These are phyloP conservation scores for Blastobasis lacticolella DNA, from an alignment of 2,888 invertebrate genomes.

Conservation along the genomic window DNA sequence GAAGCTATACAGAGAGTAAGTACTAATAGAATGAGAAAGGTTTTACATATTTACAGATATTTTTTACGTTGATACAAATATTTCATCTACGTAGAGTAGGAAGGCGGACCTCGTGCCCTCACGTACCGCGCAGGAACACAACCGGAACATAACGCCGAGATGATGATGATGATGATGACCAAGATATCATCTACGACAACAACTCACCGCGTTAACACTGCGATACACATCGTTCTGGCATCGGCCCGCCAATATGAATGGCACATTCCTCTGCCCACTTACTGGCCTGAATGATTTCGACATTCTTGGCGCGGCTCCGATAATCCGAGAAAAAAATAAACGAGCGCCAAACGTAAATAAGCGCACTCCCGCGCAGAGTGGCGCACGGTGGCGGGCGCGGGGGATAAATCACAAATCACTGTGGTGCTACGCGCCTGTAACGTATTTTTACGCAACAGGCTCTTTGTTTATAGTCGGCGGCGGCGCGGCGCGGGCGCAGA, in stretches of 20 bases:
- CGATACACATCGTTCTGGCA: too few relatives aligned
- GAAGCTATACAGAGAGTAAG: too few relatives aligned
- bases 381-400: slow-evolving; percentile 46
- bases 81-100: too few relatives aligned
- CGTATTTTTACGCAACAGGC: slow-evolving; percentile 70
- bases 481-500: slow-evolving; percentile 30
- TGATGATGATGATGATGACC: too few relatives aligned
- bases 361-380: slow-evolving; percentile 44
- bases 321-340: slow-evolving; percentile 66
- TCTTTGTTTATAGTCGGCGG: slow-evolving; percentile 58
- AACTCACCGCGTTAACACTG: too few relatives aligned
- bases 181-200: too few relatives aligned
- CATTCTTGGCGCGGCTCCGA: slow-evolving; percentile 71
- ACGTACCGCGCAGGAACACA: too few relatives aligned
- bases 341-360: slow-evolving; percentile 60
- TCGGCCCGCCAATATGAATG: slow-evolving; percentile 52
- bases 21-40: too few relatives aligned
- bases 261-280: slow-evolving; percentile 69
- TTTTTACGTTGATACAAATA: too few relatives aligned
- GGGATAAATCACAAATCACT: slow-evolving; percentile 58
- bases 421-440: slow-evolving; percentile 41
- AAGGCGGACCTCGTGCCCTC: too few relatives aligned
- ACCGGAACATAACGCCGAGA: too few relatives aligned
- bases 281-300: slow-evolving; percentile 73
- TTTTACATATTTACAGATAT: too few relatives aligned